These are phyloP conservation scores for Diadegma fenestrale DNA, from an alignment of 2,888 invertebrate genomes.

Conservation along the genomic window DNA sequence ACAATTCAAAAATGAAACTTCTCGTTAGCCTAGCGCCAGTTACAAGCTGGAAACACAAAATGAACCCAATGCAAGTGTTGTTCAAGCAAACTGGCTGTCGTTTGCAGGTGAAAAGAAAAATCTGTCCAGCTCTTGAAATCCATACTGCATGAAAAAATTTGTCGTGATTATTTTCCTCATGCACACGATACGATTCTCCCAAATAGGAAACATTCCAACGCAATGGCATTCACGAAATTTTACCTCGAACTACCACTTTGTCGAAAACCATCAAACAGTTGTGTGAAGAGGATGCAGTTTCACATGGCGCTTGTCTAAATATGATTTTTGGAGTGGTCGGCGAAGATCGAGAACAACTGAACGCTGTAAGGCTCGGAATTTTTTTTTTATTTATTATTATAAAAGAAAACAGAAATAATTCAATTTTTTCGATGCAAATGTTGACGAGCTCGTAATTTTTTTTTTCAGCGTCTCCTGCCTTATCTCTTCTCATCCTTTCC, in stretches of 20 bases:
- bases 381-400: no score
- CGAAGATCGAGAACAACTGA: conserved; percentile 88
- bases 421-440: background rate
- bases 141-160: background rate
- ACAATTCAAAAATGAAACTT: conserved; percentile 61
- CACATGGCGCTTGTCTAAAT: conserved; percentile 89
- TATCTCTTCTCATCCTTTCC: conserved; percentile 66
- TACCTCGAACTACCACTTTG: conserved; percentile 88
- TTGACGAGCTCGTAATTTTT: background rate
- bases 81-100: conserved; percentile 50
- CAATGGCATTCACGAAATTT: conserved; percentile 86
- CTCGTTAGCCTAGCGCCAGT: conserved; percentile 60
- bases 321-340: conserved; percentile 90
- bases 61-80: conserved; percentile 55
- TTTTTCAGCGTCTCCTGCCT: conserved; percentile 65
- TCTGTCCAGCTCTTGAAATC: background rate
- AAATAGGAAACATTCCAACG: conserved; percentile 63
- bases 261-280: conserved; percentile 87
- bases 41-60: conserved; percentile 60
- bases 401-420: background rate
- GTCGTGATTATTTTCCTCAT: no score
- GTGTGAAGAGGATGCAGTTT: conserved; percentile 87
- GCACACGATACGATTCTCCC: background rate
- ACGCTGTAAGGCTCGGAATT: conserved; percentile 84
- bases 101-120: conserved; percentile 41